Evolutionary conservation across 2,888 invertebrate genomes (phyloP), one percentile per base, ranked within the genome.

Genomic region (Hydriomena furcata): DNA sequence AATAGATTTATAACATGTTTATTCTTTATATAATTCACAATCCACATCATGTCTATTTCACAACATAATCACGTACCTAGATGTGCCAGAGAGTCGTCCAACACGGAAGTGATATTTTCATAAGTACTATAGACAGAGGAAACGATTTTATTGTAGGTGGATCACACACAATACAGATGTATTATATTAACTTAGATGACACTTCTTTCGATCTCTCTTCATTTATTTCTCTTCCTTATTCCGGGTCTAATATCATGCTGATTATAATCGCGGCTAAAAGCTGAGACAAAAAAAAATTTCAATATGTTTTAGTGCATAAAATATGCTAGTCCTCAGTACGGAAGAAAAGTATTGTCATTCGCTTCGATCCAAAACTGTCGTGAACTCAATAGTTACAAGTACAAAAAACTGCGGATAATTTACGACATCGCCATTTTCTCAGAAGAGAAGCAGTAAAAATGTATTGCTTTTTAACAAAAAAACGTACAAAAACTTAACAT

Each of bases 371-470:
- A 11, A 21, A 7, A n/a, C 12, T 12, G 12, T 7, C 13, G 7
- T 5, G 12, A 12, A 32, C 20, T n/a, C n/a, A 20, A 20, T n/a
- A n/a, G n/a, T n/a, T n/a, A n/a, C n/a, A n/a, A n/a, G n/a, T n/a
- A n/a, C 24, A 37, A 37, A 37, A 38, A 38, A 38, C 7, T 38
- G 12, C 5, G 5, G 17, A 17, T 20, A 10, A 25, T 20, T 12
- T 17, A 7, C 27, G 7, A 8, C 24, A 10, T 12, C 13, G 13
- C 5, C 11, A 6, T n/a, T 35, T 63, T 58, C 45, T 43, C 20
- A 13, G 56, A 64, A 61, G 27, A 28, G 30, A 37, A 25, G 47
- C 42, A 28, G 48, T 60, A 56, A 61, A 58, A 47, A 54, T 50
- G 7, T 31, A 34, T 36, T 43, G 11, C 11, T 31, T 12, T 47